phyloP scores from a whole-genome alignment of 2,113 vertebrate species.

The Catharus fuscescens region DNA sequence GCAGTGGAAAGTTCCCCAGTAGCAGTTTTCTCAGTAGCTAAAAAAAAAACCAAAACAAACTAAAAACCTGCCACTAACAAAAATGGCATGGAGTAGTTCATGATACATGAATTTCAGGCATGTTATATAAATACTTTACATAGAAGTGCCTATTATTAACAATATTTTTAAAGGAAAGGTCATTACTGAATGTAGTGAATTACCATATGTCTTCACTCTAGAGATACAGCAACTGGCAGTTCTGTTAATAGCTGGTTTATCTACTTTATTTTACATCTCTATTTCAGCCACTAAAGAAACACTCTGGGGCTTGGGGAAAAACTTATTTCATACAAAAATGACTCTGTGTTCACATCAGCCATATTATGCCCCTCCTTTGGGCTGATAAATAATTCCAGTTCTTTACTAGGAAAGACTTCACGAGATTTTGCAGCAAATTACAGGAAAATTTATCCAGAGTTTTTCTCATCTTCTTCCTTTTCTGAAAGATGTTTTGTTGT shows the following conservation, averaged over 20 bases:
- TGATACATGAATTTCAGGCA: conserved; percentile 24
- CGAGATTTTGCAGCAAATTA: not conserved
- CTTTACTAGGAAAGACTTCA: not conserved
- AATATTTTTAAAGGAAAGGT: conserved; percentile 54
- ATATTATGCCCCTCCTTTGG: not conserved
- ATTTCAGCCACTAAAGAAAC: conserved; percentile 38
- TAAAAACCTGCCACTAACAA: not conserved
- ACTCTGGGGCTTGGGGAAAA: conserved; percentile 1
- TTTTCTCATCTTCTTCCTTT: not conserved
- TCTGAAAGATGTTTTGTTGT: not conserved
- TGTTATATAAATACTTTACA: conserved; percentile 15
- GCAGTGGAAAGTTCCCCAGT: not conserved
- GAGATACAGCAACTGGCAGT: conserved; percentile 52
- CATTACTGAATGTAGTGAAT: not conserved
- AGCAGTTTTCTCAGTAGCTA: not conserved
- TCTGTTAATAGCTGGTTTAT: conserved; percentile 56
- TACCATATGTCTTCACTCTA: conserved; percentile 48
- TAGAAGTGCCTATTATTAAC: conserved; percentile 55
- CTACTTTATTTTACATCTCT: conserved; percentile 36
- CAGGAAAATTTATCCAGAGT: not conserved
- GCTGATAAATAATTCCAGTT: conserved; percentile 29
- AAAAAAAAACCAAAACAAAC: not conserved
- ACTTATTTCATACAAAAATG: not conserved
- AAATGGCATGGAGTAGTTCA: not conserved
- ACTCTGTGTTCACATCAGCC: not conserved